A percentile compares a stretch with the other conserved stretches of the same genome.
Conservation (phyloP, 2,888 invertebrate species). For the Sialis lutaria region DNA sequence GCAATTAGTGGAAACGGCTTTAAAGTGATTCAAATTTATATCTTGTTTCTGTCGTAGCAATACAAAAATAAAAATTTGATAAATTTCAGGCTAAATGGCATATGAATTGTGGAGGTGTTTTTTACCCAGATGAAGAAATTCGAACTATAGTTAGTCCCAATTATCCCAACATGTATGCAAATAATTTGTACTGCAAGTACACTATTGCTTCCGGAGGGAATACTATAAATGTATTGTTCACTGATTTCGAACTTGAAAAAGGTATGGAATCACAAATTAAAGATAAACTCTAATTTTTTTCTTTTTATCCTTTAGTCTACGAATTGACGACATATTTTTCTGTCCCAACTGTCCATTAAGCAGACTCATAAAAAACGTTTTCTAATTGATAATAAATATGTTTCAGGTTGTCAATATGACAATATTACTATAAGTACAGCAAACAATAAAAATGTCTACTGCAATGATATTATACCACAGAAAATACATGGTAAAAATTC, state of each 20-base stretch:
- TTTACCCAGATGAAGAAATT: slow-evolving; percentile 30
- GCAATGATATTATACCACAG: slow-evolving; percentile 28
- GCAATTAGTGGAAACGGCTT: slow-evolving; percentile 56
- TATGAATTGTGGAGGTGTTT: slow-evolving; percentile 52
- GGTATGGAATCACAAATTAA: slow-evolving; percentile 17
- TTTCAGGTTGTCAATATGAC: slow-evolving; percentile 26
- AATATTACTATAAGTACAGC: slow-evolving; percentile 33
- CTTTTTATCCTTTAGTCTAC: too few species aligned
- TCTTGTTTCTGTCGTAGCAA: too few species aligned
- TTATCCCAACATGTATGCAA: slow-evolving; percentile 46
- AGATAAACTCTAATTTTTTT: too few species aligned
- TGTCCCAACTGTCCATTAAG: too few species aligned
- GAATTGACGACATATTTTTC: too few species aligned
- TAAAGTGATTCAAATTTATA: slow-evolving; percentile 19
- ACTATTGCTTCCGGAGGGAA: slow-evolving; percentile 31
- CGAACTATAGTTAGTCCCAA: slow-evolving; percentile 51
- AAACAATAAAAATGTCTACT: slow-evolving; percentile 22
- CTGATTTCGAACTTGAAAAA: slow-evolving; percentile 34
- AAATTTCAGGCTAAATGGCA: slow-evolving; percentile 35
- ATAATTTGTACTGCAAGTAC: slow-evolving; percentile 44
- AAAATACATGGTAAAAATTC: slow-evolving; percentile 15
- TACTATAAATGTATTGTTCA: slow-evolving; percentile 35
- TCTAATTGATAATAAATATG: slow-evolving; percentile 6
- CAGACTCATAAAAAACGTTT: too few species aligned
- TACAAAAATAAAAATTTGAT: neutral